Conservation (phyloP, 1,140 invertebrate genomes). For the Calephelis nemesis region DNA sequence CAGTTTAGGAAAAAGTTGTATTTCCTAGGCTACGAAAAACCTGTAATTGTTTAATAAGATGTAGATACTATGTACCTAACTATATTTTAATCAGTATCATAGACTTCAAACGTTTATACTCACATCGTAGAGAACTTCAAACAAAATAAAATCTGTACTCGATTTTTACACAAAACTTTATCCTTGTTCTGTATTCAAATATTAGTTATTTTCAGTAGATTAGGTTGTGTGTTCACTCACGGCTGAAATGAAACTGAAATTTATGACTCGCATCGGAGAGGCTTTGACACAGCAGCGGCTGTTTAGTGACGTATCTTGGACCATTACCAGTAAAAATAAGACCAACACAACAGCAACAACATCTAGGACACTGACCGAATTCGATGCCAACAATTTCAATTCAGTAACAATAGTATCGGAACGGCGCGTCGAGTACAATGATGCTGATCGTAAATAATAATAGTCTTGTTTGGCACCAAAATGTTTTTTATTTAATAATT, state of each 20-base stretch:
- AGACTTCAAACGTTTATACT: neutral
- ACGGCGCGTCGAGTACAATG: slow-evolving; percentile 11
- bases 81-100: neutral
- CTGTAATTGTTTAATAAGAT: too few relatives aligned
- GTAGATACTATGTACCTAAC: too few relatives aligned
- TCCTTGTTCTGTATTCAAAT: too few relatives aligned
- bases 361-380: slow-evolving; percentile 68
- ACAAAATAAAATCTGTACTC: slow-evolving; percentile 40
- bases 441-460: slow-evolving; percentile 5
- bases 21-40: too few relatives aligned
- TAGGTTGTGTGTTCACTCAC: slow-evolving; percentile 46
- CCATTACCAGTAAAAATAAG: slow-evolving; percentile 72
- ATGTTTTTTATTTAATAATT: neutral
- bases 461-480: slow-evolving; percentile 9
- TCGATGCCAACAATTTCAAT: slow-evolving; percentile 65
- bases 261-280: slow-evolving; percentile 50
- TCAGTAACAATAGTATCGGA: slow-evolving; percentile 33
- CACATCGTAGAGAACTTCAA: slow-evolving; percentile 32
- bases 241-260: slow-evolving; percentile 62
- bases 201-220: too few relatives aligned
- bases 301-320: slow-evolving; percentile 66
- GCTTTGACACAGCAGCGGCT: slow-evolving; percentile 35
- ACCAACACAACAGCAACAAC: slow-evolving; percentile 62
- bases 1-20: too few relatives aligned
- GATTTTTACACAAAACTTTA: too few relatives aligned